These are phyloP conservation scores for Phylloscopus collybita DNA, from an alignment of 2,797 vertebrate species.

Conservation along the genomic window DNA sequence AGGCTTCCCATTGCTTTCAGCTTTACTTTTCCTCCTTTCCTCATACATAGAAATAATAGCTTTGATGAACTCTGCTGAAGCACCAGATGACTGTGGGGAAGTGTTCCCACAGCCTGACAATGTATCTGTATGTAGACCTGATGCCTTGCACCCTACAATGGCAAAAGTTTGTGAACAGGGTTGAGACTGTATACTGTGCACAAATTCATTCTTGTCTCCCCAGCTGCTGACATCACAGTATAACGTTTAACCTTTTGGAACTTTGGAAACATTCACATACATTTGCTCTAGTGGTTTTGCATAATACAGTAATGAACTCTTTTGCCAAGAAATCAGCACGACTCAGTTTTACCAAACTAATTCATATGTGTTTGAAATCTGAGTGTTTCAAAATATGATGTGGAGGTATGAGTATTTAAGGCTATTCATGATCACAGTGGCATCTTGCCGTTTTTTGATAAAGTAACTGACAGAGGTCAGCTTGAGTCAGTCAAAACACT, in stretches of 20 bases:
- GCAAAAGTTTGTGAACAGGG: not conserved
- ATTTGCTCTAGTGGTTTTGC: not conserved
- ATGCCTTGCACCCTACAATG: not conserved
- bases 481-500: not conserved
- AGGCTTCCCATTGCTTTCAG: not conserved
- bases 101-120: not conserved
- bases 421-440: not conserved
- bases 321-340: not conserved
- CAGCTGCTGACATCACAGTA: not conserved
- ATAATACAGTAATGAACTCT: not conserved
- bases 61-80: not conserved
- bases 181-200: not conserved
- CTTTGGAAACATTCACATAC: not conserved
- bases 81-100: not conserved
- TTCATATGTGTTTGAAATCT: not conserved
- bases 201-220: not conserved
- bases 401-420: not conserved
- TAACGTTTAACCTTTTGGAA: not conserved
- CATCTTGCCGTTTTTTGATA: not conserved
- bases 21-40: not conserved
- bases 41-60: not conserved
- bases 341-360: not conserved
- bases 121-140: not conserved
- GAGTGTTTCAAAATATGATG: not conserved
- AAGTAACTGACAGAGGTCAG: not conserved